Conservation (phyloP, 2,113 vertebrate genomes). For the Petromus typicus region DNA sequence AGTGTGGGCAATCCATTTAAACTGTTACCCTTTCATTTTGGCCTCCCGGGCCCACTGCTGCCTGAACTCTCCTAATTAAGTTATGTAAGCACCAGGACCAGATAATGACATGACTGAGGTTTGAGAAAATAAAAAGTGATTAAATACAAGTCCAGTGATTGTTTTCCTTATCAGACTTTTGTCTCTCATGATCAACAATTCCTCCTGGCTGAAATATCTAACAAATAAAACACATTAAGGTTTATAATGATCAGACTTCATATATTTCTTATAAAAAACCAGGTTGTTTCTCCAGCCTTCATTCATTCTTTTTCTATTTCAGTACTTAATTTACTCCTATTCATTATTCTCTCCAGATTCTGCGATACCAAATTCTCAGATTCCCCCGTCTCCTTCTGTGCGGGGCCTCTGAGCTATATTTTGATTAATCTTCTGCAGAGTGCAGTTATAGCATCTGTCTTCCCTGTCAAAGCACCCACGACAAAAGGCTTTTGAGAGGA, state of each 20-base stretch:
- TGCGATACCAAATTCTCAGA: background rate
- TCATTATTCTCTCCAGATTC: background rate
- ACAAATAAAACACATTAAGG: slow-evolving; percentile 54
- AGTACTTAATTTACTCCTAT: background rate
- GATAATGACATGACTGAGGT: slow-evolving; percentile 48
- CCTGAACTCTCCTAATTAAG: slow-evolving; percentile 62
- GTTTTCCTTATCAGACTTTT: slow-evolving; percentile 63
- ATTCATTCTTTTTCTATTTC: background rate
- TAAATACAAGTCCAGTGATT: slow-evolving; percentile 59
- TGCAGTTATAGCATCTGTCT: background rate
- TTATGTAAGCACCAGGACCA: slow-evolving; percentile 52
- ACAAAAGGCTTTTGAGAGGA: slow-evolving; percentile 9
- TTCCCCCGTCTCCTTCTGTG: background rate
- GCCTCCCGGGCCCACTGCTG: slow-evolving; percentile 58
- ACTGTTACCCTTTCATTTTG: slow-evolving; percentile 58
- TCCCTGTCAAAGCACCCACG: background rate
- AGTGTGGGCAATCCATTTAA: slow-evolving; percentile 52
- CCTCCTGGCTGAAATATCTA: slow-evolving; percentile 9
- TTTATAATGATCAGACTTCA: background rate
- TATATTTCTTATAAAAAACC: slow-evolving; percentile 33
- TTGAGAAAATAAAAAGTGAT: slow-evolving; percentile 71
- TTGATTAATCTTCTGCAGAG: background rate
- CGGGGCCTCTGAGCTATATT: background rate
- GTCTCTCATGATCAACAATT: slow-evolving; percentile 56
- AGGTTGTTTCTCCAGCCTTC: background rate